Evolutionary conservation across 2,797 vertebrate species (phyloP).

Genomic region (Phylloscopus collybita): DNA sequence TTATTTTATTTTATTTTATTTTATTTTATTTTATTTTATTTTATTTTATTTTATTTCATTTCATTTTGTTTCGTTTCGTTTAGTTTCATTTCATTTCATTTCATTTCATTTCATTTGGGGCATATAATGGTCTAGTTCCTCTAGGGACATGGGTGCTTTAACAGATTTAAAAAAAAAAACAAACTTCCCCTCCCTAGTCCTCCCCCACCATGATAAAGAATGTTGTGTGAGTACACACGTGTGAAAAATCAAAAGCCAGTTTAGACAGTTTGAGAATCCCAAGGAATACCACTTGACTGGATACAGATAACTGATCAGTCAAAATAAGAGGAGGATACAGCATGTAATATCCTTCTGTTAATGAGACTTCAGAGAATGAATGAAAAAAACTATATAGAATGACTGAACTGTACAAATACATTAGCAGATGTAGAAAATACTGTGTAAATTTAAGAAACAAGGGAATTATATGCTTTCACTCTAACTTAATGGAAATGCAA

Average conservation of each 20-base stretch:
- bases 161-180: background rate
- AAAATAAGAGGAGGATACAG: background rate
- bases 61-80: too few species aligned
- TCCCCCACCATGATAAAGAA: background rate
- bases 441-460: constrained; percentile 41
- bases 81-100: background rate
- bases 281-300: constrained; percentile 6
- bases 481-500: constrained; percentile 42
- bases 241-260: constrained; percentile 5
- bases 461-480: constrained; percentile 28
- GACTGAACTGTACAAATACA: constrained; percentile 36
- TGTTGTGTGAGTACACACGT: background rate
- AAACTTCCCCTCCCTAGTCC: background rate
- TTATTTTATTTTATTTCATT: background rate
- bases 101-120: too few species aligned
- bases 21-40: background rate
- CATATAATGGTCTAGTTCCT: background rate
- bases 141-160: background rate
- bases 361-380: constrained; percentile 36
- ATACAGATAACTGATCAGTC: constrained; percentile 24
- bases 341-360: background rate
- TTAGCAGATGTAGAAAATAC: constrained; percentile 39
- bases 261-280: background rate
- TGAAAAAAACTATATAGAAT: constrained; percentile 14
- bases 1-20: background rate